Evolutionary conservation across 2,888 invertebrate species (phyloP).

Genomic region (Sphecodes monilicornis): DNA sequence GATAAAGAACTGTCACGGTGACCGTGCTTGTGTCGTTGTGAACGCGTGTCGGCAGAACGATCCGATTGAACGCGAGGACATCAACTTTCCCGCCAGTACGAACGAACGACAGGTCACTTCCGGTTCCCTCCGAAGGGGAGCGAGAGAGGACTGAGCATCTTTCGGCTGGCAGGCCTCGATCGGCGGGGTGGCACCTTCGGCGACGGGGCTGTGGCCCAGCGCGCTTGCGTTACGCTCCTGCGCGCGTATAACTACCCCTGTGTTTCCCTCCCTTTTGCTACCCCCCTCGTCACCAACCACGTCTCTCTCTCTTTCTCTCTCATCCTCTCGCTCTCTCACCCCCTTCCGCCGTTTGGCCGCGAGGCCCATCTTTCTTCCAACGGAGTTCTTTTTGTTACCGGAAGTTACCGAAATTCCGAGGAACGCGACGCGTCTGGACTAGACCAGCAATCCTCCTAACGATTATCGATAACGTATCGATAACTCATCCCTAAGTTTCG

Average conservation of each 20-base stretch:
- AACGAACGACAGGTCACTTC: conserved; percentile 52
- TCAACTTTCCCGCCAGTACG: conserved; percentile 71
- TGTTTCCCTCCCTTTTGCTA: conserved; percentile 32
- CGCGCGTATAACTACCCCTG: conserved; percentile 72
- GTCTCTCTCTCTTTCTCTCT: not conserved
- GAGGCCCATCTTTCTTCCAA: conserved; percentile 18
- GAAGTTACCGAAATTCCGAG: conserved; percentile 49
- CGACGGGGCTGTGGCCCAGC: conserved; percentile 73
- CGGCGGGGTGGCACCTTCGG: conserved; percentile 78
- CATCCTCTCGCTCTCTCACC: not conserved
- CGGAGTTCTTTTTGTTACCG: conserved; percentile 34
- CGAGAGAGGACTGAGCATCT: conserved; percentile 79
- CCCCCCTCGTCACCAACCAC: not conserved
- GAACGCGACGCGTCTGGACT: conserved; percentile 15
- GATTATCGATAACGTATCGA: conserved; percentile 27
- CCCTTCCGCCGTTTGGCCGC: conserved; percentile 6
- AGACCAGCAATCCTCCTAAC: conserved; percentile 3
- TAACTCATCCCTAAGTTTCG: conserved; percentile 1
- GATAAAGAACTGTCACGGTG: not conserved
- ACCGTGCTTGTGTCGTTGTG: not conserved
- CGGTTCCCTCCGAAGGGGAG: conserved; percentile 71
- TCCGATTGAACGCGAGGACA: conserved; percentile 9
- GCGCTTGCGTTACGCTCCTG: conserved; percentile 80
- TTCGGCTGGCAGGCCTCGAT: conserved; percentile 71
- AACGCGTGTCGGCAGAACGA: conserved; percentile 1